Percentiles rank a stretch among this genome's conserved stretches.
Conservation (phyloP, 2,888 invertebrate genomes). For the Drosophila anomalata region DNA sequence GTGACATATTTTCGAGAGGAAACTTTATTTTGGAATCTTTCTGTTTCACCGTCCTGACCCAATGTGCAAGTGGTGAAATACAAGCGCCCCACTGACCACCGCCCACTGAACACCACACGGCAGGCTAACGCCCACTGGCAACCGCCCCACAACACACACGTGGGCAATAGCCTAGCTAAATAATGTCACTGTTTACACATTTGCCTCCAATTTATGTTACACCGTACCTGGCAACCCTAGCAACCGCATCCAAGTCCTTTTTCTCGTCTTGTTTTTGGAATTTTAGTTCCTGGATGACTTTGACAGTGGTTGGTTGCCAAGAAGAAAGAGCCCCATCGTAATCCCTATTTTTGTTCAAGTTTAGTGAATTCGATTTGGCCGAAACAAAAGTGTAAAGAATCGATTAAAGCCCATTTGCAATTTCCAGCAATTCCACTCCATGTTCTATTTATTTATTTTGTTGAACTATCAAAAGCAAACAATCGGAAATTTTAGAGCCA, state of each 20-base stretch:
- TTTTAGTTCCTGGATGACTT: constrained; percentile 22
- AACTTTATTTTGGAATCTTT: neutral
- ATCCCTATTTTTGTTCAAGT: constrained; percentile 1
- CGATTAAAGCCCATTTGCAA: constrained; percentile 6
- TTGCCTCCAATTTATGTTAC: constrained; percentile 51
- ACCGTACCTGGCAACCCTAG: constrained; percentile 14
- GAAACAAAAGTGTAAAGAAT: constrained; percentile 1
- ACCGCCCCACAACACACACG: constrained; percentile 7
- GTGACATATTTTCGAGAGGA: no score
- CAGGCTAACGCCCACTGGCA: neutral
- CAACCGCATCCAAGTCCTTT: neutral
- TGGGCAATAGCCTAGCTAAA: constrained; percentile 57
- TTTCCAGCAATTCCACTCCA: neutral
- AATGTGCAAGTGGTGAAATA: constrained; percentile 9
- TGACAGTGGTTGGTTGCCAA: constrained; percentile 31
- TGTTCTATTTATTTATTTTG: neutral
- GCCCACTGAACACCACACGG: neutral
- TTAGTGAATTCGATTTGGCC: neutral
- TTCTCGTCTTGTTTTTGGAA: constrained; percentile 1
- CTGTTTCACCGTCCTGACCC: neutral
- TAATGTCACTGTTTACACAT: constrained; percentile 70
- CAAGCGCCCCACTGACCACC: constrained; percentile 5
- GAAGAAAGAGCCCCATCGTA: neutral
- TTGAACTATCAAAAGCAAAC: neutral
- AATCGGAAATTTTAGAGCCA: neutral